Conservation (phyloP, 1,140 invertebrate species). For the Steinernema khuongi region DNA sequence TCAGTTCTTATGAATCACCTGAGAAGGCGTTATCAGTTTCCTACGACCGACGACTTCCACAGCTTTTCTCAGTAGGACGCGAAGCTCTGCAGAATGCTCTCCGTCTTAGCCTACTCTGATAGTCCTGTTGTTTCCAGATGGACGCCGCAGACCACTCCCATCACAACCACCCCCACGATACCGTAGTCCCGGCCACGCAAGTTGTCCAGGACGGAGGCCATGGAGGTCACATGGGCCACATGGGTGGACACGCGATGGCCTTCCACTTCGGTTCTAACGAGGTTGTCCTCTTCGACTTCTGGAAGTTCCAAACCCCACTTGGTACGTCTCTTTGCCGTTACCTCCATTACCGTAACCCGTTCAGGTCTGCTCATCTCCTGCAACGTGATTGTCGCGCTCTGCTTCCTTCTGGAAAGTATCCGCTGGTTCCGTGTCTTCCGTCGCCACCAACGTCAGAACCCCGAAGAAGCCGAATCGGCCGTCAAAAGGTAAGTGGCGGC, state of each 20-base stretch:
- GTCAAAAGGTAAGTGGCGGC: neutral
- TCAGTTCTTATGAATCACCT: no score
- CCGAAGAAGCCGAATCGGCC: neutral
- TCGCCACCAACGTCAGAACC: neutral
- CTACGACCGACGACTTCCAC: no score
- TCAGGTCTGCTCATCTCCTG: conserved; percentile 54
- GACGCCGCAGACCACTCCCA: neutral
- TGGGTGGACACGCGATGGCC: conserved; percentile 41
- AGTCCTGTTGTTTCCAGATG: neutral
- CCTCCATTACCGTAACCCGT: conserved; percentile 18
- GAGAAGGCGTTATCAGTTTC: no score
- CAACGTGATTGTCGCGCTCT: conserved; percentile 41
- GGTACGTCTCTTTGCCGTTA: conserved; percentile 36
- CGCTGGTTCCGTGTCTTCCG: conserved; percentile 43
- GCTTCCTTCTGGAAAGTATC: conserved; percentile 46
- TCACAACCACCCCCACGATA: neutral
- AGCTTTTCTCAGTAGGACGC: no score
- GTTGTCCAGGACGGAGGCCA: neutral
- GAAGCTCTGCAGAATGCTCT: no score
- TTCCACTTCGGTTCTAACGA: conserved; percentile 56
- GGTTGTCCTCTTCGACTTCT: conserved; percentile 52
- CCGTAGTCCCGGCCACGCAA: neutral
- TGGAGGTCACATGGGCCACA: neutral
- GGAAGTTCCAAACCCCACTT: conserved; percentile 36
- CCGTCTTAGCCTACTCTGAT: neutral